Conservation (phyloP, 2,797 vertebrate species). For the Mormyrops attenuatus region DNA sequence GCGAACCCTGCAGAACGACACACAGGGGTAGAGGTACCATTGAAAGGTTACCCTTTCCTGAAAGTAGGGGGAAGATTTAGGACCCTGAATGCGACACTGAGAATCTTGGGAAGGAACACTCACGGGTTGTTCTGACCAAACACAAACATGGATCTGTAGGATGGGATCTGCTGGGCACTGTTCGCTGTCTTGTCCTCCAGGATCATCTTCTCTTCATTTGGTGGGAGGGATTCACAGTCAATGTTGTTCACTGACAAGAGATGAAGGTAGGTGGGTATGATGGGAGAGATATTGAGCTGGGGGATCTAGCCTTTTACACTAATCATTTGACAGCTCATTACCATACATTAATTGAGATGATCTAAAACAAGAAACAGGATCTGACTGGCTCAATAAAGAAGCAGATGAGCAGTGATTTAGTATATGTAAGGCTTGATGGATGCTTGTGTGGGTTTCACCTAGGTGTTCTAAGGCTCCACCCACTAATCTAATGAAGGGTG, state of each 20-base stretch:
- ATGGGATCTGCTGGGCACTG: constrained; percentile 79
- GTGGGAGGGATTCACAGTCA: constrained; percentile 71
- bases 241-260: constrained; percentile 74
- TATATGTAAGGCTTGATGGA: neutral
- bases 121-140: constrained; percentile 90
- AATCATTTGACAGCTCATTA: neutral
- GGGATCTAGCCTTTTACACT: neutral
- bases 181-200: constrained; percentile 66
- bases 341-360: neutral
- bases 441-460: neutral
- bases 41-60: neutral
- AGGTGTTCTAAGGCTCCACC: neutral
- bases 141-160: constrained; percentile 96
- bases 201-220: constrained; percentile 85
- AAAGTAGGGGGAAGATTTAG: neutral
- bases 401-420: neutral
- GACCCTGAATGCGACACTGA: neutral
- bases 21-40: neutral
- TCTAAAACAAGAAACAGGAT: neutral
- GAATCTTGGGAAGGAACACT: constrained; percentile 49
- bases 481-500: neutral
- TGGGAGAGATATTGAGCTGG: neutral
- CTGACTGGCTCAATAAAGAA: neutral
- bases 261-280: neutral
- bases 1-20: constrained; percentile 68